Evolutionary conservation across 2,113 vertebrate genomes (phyloP).

Genomic region (Ptilorrhoa leucosticta): DNA sequence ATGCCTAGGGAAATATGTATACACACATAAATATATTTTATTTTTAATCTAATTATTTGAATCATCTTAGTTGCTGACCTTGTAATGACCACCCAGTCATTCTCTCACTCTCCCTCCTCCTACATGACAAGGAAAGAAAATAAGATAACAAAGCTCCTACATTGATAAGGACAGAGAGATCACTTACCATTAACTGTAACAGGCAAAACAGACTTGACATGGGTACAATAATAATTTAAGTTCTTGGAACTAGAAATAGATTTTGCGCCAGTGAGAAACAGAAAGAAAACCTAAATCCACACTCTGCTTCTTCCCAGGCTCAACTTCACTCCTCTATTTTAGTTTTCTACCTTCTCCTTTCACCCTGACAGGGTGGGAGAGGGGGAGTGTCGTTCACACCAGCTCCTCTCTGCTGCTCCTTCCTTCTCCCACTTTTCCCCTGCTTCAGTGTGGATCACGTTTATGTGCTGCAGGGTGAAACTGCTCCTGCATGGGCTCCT

Average conservation of each 20-base stretch:
- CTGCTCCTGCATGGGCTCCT: background rate
- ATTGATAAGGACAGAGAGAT: background rate
- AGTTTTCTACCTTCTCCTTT: background rate
- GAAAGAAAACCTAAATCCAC: background rate
- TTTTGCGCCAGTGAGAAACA: background rate
- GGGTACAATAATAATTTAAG: background rate
- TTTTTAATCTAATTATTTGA: background rate
- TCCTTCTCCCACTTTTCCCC: background rate
- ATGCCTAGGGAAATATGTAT: background rate
- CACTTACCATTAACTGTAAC: background rate
- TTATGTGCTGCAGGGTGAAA: background rate
- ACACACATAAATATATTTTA: background rate
- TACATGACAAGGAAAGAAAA: background rate
- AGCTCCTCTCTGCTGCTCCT: background rate
- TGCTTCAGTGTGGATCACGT: background rate
- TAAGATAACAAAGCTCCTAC: background rate
- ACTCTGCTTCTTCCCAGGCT: background rate
- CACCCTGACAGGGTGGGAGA: fast-evolving
- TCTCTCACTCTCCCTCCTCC: background rate
- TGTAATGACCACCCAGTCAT: background rate
- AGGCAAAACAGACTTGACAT: background rate
- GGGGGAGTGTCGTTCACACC: fast-evolving
- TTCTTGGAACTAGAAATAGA: background rate
- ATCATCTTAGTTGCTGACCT: background rate
- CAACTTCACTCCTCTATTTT: background rate